Evolutionary conservation across 2,113 vertebrate species (phyloP), one percentile per base, ranked within the genome.

Genomic region (Triplophysa siluroides): DNA sequence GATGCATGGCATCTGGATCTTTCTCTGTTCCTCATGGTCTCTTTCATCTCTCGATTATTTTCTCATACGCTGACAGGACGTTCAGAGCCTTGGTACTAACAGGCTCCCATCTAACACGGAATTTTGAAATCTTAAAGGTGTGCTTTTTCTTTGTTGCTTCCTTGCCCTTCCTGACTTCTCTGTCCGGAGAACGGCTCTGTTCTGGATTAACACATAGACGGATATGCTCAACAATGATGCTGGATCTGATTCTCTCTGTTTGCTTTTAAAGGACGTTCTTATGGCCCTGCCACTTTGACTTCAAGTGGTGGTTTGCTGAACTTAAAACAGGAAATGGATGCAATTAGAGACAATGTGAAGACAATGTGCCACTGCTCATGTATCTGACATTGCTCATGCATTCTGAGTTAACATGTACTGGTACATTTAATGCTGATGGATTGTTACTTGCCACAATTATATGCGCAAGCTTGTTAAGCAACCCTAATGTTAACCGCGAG

Each of bases 381-480:
- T 72, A 43, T 65, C 74, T 72, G 38, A 41, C 52, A 43, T 33
- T 62, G 47, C 45, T 60, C 56, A 41, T 79, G 50, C 26, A 19
- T 52, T 80, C 47, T 79, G 72, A 78, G 76, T 82, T 83, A 76
- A 60, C 58, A 66, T 60, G 47, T 75, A 58, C 73, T 82, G 78
- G 66, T 82, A 62, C 62, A 64, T 73, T 66, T 78, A 73, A 61
- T 77, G 66, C 29, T 21, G 67, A 29, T 52, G 29, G 33, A 38
- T 81, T 23, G 43, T 67, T 16, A 16, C 52, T 74, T 78, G 45
- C 76, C 52, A 52, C 21, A 38, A 14, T 71, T 76, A 41, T 47
- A 50, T 67, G 67, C 43, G 58, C 67, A 62, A 75, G 70, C 72
- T 73, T 67, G 33, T 60, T 70, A 70, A 69, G 69, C 70, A 73